A percentile compares a stretch with the other conserved stretches of the same genome.
Evolutionary conservation across 2,113 vertebrate species (phyloP).

Genomic region (Aplodontia rufa): DNA sequence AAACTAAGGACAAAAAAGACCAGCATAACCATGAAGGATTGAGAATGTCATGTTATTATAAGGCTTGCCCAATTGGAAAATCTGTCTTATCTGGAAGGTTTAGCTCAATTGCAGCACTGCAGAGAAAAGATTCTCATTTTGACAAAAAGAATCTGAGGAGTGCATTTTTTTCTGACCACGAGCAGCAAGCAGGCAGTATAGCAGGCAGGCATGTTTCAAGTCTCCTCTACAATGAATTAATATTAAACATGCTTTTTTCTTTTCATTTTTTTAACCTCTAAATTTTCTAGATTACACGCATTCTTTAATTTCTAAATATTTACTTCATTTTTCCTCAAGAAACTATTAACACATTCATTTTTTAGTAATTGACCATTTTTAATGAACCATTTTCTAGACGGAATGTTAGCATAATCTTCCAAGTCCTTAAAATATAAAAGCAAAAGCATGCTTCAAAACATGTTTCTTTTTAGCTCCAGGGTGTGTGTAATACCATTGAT

Average conservation of each 20-base stretch:
- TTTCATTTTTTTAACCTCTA: neutral
- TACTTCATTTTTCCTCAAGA: neutral
- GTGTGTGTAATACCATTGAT: neutral
- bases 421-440: neutral
- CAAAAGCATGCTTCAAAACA: neutral
- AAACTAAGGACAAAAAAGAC: neutral
- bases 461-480: neutral
- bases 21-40: neutral
- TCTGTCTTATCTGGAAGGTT: neutral
- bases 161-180: neutral
- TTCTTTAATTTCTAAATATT: neutral
- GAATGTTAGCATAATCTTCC: neutral
- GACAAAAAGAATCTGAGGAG: neutral
- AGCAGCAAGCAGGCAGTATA: rapidly evolving
- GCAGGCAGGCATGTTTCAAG: rapidly evolving
- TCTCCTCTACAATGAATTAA: neutral
- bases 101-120: neutral
- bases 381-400: neutral
- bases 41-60: neutral
- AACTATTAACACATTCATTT: neutral
- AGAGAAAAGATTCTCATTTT: neutral
- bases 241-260: neutral
- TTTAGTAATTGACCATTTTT: neutral
- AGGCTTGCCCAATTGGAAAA: neutral
- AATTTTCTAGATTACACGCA: neutral